These are phyloP conservation scores for Drosophila infuscata DNA, from an alignment of 2,888 invertebrate genomes.

Conservation along the genomic window DNA sequence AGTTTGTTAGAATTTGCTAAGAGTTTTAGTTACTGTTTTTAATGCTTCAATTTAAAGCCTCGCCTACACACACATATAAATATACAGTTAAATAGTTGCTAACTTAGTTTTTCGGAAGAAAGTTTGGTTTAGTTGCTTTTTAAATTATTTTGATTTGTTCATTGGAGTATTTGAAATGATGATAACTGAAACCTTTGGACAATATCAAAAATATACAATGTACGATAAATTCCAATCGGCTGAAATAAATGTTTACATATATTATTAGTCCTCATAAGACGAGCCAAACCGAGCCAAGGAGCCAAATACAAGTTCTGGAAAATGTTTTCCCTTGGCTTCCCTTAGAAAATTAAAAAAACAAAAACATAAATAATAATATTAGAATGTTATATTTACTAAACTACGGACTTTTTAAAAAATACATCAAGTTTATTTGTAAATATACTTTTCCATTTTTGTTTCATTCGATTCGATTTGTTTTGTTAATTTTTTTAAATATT, in stretches of 20 bases:
- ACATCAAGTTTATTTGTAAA: conserved; percentile 42
- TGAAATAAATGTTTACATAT: conserved; percentile 13
- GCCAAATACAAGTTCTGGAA: background rate
- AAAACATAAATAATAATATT: conserved; percentile 37
- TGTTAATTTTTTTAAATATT: conserved; percentile 14
- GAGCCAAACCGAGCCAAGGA: conserved; percentile 11
- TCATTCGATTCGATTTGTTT: background rate
- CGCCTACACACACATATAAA: conserved; percentile 70
- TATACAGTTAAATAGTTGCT: conserved; percentile 71
- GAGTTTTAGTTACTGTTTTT: conserved; percentile 57
- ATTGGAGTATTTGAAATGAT: conserved; percentile 43
- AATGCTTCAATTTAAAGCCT: conserved; percentile 68
- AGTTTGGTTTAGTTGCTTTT: conserved; percentile 54
- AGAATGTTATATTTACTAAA: conserved; percentile 59
- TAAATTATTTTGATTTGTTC: conserved; percentile 69
- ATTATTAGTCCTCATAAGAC: conserved; percentile 12
- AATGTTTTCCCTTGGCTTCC: background rate
- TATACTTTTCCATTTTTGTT: conserved; percentile 15
- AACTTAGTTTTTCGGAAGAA: conserved; percentile 75
- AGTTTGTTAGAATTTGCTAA: conserved; percentile 76
- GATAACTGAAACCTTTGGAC: conserved; percentile 69
- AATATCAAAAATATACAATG: conserved; percentile 49
- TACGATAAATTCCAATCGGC: conserved; percentile 24
- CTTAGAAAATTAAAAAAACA: conserved; percentile 21
- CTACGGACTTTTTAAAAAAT: conserved; percentile 75